phyloP scores from a whole-genome alignment of 2,113 vertebrate species.

The Syngnathus scovelli region DNA sequence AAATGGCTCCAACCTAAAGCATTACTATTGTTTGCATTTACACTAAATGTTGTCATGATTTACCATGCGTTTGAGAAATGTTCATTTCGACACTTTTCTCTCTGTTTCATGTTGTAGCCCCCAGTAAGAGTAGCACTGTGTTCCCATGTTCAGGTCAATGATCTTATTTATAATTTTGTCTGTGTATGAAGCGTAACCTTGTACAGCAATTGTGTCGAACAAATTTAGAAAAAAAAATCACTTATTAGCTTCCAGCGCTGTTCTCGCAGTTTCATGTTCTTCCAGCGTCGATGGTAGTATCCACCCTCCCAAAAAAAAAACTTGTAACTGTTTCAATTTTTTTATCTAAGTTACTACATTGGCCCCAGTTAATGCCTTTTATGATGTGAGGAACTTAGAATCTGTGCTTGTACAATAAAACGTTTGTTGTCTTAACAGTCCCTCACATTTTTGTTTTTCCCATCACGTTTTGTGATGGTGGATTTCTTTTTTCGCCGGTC shows the following conservation, averaged over 20 bases:
- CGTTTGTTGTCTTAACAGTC: slow-evolving; percentile 33
- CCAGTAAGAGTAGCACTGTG: slow-evolving; percentile 15
- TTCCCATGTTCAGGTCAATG: slow-evolving; percentile 6
- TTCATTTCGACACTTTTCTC: slow-evolving; percentile 32
- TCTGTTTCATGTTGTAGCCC: slow-evolving; percentile 34
- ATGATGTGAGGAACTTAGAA: slow-evolving; percentile 31
- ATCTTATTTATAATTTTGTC: slow-evolving; percentile 5
- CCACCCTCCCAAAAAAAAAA: background rate
- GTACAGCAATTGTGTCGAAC: slow-evolving; percentile 30
- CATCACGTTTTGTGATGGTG: background rate
- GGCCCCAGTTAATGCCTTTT: slow-evolving; percentile 37
- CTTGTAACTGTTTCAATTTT: background rate
- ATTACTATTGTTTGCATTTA: too few species aligned
- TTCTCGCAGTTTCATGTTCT: slow-evolving; percentile 32
- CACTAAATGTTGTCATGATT: too few species aligned
- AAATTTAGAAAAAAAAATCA: slow-evolving; percentile 9
- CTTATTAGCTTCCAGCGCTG: slow-evolving; percentile 6
- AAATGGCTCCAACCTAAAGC: too few species aligned
- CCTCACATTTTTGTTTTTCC: background rate
- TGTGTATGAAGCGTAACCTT: slow-evolving; percentile 15
- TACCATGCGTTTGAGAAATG: too few species aligned
- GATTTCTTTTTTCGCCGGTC: background rate
- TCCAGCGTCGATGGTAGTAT: slow-evolving; percentile 13
- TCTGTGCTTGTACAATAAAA: slow-evolving; percentile 60
- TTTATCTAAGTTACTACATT: slow-evolving; percentile 23